Evolutionary conservation across 2,113 vertebrate genomes (phyloP).

Genomic region (Isichthys henryi): DNA sequence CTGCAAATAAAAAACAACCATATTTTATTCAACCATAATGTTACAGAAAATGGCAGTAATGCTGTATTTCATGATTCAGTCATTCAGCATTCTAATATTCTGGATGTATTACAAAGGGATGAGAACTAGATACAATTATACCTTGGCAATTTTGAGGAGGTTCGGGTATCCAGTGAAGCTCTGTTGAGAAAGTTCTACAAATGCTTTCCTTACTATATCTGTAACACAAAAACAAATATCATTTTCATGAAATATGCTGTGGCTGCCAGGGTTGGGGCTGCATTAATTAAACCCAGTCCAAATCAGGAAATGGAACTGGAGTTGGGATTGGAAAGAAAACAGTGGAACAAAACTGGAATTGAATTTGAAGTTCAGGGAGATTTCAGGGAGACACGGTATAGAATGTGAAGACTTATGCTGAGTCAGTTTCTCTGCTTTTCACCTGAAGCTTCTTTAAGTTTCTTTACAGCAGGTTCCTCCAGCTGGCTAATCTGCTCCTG

Average conservation of each 20-base stretch:
- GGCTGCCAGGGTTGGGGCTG: too few species aligned
- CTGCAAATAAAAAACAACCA: constrained; percentile 44
- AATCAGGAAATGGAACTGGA: too few species aligned
- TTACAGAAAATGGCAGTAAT: not conserved
- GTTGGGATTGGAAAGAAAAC: too few species aligned
- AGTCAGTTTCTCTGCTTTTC: not conserved
- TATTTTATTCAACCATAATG: not conserved
- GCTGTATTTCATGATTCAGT: not conserved
- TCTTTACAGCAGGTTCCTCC: constrained; percentile 66
- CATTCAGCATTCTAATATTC: not conserved
- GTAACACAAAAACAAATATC: constrained; percentile 32
- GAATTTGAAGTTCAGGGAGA: too few species aligned
- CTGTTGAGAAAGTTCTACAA: constrained; percentile 41
- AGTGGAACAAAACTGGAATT: too few species aligned
- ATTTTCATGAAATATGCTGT: not conserved
- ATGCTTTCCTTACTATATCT: constrained; percentile 50
- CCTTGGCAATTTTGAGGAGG: constrained; percentile 55
- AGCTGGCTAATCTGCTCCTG: constrained; percentile 61
- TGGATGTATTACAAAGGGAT: not conserved
- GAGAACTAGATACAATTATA: constrained; percentile 11
- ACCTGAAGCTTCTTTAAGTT: constrained; percentile 54
- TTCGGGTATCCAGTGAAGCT: constrained; percentile 57
- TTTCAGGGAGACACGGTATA: not conserved
- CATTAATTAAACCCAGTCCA: too few species aligned
- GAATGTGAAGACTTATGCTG: not conserved